Percentiles rank a stretch among this genome's conserved stretches.
These are phyloP conservation scores for Dryocosmus kuriphilus DNA, from an alignment of 2,888 invertebrate genomes.

Conservation along the genomic window DNA sequence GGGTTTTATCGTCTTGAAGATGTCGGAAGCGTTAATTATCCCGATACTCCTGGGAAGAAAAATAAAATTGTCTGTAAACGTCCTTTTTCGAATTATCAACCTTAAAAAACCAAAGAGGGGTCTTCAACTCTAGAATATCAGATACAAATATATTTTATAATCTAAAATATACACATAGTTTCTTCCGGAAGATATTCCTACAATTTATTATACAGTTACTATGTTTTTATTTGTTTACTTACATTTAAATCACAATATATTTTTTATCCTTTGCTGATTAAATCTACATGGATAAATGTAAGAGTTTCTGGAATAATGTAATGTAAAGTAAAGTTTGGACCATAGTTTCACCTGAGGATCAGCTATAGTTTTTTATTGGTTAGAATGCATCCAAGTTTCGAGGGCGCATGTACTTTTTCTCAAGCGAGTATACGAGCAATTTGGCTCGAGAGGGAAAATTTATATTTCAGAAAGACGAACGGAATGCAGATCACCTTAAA, in stretches of 20 bases:
- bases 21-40: slow-evolving; percentile 13
- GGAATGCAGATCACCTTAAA: neutral
- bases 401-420: slow-evolving; percentile 30
- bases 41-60: neutral
- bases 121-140: too few species aligned
- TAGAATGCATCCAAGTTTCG: slow-evolving; percentile 19
- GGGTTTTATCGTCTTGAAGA: neutral
- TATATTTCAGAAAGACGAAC: neutral
- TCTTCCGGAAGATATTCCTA: neutral
- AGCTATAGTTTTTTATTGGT: slow-evolving; percentile 23
- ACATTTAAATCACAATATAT: neutral
- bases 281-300: neutral
- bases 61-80: neutral
- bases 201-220: neutral
- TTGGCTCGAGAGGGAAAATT: slow-evolving; percentile 9
- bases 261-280: neutral
- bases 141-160: neutral
- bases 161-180: neutral
- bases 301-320: slow-evolving; percentile 18
- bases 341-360: slow-evolving; percentile 12
- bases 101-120: neutral
- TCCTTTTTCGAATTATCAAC: neutral
- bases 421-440: slow-evolving; percentile 21
- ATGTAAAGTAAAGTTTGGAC: slow-evolving; percentile 12
- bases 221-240: neutral